Base-by-base conservation (phyloP, 2,888 invertebrate genomes). In the Hemaris fuciformis region DNA sequence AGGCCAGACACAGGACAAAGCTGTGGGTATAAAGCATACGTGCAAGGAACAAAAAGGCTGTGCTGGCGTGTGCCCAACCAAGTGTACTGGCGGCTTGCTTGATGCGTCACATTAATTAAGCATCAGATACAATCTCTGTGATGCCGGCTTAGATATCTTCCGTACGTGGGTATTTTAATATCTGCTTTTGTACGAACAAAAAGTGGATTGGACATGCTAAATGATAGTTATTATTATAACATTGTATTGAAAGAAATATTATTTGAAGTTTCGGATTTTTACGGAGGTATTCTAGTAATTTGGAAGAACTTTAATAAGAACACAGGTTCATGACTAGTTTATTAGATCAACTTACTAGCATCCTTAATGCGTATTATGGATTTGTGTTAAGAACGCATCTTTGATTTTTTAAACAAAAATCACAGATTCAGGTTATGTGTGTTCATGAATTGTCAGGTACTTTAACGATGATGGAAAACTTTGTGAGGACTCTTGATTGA, bases 21-120 rank as follows among this genome's bases (percentile, higher is more conserved):
- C 46, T 18, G 41, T 18, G 41, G 25, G 41, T 34, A 46, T 57
- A 15, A 27, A 56, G 53, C 48, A 73, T 68, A 76, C 70, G 72
- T 69, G 77, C 73, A 73, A 75, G 72, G 85, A 89, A 76, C 86
- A 91, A 91, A 89, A 88, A 86, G 84, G 80, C 72, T 72, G 77
- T 68, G 70, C 84, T 91, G 90, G 91, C 91, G 80, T 72, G 68
- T 76, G 77, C 89, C 91, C 91, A 91, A 87, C 84, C 81, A 79
- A 84, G 84, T 87, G 85, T 84, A 85, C 78, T 78, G 74, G 78
- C 80, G 80, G 84, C 83, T 86, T 83, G 87, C 88, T 87, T 83
- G 80, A 81, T 84, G 83, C 84, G 83, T 88, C 88, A 84, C 87
- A 88, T 90, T 88, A 89, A 89, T 89, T 88, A 89, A 83, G 81